A percentile compares a stretch with the other conserved stretches of the same genome.
phyloP scores from a whole-genome alignment of 2,888 invertebrate genomes.

The Cecidostiba fungosa region DNA sequence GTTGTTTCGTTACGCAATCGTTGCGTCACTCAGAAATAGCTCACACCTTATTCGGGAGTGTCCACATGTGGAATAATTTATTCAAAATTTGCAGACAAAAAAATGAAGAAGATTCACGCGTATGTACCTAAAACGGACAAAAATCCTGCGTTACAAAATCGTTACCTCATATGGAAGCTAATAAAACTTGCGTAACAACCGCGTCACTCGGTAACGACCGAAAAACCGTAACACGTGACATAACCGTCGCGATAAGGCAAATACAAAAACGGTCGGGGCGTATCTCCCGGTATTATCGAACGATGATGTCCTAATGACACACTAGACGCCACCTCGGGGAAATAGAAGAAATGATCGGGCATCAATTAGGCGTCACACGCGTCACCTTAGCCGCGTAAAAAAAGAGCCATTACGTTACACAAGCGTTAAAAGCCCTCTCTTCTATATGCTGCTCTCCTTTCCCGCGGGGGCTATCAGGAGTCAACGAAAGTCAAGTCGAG shows the following conservation, averaged over 20 bases:
- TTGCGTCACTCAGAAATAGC: background rate
- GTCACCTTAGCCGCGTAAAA: background rate
- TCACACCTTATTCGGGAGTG: background rate
- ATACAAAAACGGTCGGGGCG: background rate
- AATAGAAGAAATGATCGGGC: background rate
- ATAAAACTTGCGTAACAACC: background rate
- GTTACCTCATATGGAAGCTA: background rate
- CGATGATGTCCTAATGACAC: background rate
- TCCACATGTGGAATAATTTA: background rate
- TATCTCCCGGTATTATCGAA: background rate
- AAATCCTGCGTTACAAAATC: background rate
- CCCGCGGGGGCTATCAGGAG: constrained; percentile 22
- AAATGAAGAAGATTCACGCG: background rate
- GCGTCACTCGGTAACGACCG: background rate
- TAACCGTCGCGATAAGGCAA: background rate
- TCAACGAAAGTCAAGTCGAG: background rate
- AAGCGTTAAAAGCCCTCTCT: constrained; percentile 28
- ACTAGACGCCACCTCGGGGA: background rate
- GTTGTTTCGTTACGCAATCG: no score
- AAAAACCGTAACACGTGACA: constrained; percentile 8
- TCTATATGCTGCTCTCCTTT: background rate
- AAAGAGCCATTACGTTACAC: constrained; percentile 35
- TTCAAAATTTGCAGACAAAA: background rate
- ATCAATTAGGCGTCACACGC: background rate
- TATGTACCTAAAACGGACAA: background rate